Evolutionary conservation across 2,888 invertebrate genomes (phyloP), one percentile per base, ranked within the genome.

Genomic region (Lypha dubia): DNA sequence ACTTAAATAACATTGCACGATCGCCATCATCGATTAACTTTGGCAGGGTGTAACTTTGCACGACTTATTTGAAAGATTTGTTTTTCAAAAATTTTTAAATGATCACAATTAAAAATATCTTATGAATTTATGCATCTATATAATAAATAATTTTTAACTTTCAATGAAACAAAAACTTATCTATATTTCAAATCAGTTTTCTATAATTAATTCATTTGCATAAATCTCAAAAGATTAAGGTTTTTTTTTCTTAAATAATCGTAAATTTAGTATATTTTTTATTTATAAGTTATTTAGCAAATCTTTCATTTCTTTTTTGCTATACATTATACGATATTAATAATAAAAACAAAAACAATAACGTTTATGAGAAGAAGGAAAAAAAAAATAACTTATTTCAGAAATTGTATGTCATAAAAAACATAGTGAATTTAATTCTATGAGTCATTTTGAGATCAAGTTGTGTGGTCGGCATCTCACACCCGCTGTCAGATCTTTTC

Each of bases 201-300:
- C 28, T 65, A 49, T 79, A 79, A 79, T 71, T 71, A 79, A 79
- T 79, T 79, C 63, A 79, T 79, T 79, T 79, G 63, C 79, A 79
- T 79, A 79, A 79, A 65, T 65, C 63, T 46, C 3, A 46, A 28
- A 28, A 58, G 53, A 71, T 79, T 79, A 46, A 73, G 38, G 7
- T 56, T 79, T 71, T 71, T 79, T 71, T 71, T 20, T 71, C 2
- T 24, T 2, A 24, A 71, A 51, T 41, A 68, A 60, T 38, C 35
- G 46, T 58, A 17, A 56, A 67, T 67, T 32, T 38, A 65, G n/a
- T n/a, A 56, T 32, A 44, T 32, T 53, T 44, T 51, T 74, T 32
- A 44, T 15, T 4, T 28, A 38, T 32, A 56, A 75, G 65, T 44
- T 53, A 63, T 62, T 53, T 28, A 63, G 44, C 24, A 60, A 32